Percentiles rank a stretch among this genome's conserved stretches.
phyloP scores from a whole-genome alignment of 2,113 vertebrate species.

The Orthonyx spaldingii region DNA sequence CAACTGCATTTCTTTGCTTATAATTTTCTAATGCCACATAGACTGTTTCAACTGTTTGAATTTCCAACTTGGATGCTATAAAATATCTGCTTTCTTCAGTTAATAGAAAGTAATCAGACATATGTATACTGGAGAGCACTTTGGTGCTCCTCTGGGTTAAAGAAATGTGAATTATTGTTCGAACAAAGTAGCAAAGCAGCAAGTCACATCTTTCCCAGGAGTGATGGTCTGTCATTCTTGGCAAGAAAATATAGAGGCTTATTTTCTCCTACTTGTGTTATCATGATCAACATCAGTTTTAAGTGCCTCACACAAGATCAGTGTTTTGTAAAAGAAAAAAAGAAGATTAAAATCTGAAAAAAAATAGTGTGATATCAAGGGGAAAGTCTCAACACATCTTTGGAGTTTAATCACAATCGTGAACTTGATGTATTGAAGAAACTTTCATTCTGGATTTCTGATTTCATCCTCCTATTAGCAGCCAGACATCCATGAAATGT shows the following conservation, averaged over 20 bases:
- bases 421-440: not conserved
- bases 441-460: not conserved
- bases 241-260: not conserved
- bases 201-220: not conserved
- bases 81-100: not conserved
- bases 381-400: not conserved
- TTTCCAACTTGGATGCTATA: not conserved
- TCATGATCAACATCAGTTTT: not conserved
- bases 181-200: not conserved
- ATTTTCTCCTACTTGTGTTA: not conserved
- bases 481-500: not conserved
- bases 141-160: not conserved
- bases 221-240: not conserved
- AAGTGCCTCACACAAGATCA: not conserved
- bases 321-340: not conserved
- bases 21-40: not conserved
- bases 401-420: not conserved
- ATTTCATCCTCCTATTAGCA: conserved; percentile 25
- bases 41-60: not conserved
- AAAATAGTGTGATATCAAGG: not conserved
- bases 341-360: not conserved
- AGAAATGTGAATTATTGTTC: not conserved
- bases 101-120: not conserved
- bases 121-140: not conserved
- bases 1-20: not conserved